Conservation (phyloP, 2,797 vertebrate species). For the Lepus townsendii region DNA sequence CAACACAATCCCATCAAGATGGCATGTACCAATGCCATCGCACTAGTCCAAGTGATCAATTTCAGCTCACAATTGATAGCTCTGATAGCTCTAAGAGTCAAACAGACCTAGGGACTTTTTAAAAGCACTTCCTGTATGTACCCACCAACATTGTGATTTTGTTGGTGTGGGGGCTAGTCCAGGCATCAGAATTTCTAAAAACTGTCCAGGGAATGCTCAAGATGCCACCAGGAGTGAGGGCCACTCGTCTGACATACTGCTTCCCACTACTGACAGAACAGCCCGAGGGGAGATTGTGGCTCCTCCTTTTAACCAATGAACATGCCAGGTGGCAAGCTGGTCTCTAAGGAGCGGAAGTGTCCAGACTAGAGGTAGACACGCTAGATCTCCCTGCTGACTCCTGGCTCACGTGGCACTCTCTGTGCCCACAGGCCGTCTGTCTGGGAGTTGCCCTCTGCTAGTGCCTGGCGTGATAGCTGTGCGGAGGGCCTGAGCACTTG, state of each 20-base stretch:
- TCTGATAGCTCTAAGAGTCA: no score
- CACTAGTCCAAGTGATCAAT: no score
- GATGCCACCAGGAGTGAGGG: background rate
- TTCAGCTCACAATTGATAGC: no score
- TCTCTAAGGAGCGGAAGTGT: constrained; percentile 4
- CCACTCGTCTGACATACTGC: background rate
- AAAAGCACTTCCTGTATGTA: background rate
- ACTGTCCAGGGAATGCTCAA: constrained; percentile 16
- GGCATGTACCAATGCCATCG: no score
- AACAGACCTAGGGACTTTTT: background rate
- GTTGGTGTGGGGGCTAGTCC: background rate
- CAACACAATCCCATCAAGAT: no score
- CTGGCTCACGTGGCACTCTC: background rate
- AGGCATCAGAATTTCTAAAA: background rate
- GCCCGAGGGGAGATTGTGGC: background rate
- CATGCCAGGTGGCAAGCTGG: constrained; percentile 8
- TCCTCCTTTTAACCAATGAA: constrained; percentile 27
- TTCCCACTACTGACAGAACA: constrained; percentile 41
- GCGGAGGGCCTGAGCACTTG: background rate
- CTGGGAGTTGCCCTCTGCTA: background rate
- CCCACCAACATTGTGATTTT: background rate
- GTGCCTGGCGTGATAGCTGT: background rate
- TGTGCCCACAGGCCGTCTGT: background rate
- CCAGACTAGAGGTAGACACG: background rate
- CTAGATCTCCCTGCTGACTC: background rate